phyloP scores from a whole-genome alignment of 2,888 invertebrate genomes.

The Parascotia fuliginaria region DNA sequence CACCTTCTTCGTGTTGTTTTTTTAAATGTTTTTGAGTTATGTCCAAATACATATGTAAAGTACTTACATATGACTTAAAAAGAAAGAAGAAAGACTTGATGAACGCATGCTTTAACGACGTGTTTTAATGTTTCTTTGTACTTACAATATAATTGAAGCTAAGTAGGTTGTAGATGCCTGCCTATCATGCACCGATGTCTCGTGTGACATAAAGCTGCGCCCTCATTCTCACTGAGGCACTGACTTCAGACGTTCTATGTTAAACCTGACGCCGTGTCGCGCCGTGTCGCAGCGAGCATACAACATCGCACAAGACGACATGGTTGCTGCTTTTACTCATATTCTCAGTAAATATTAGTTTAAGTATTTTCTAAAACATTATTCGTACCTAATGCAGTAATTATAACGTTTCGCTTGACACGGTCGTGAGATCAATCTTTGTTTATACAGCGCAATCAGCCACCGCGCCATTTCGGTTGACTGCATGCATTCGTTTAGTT shows the following conservation, averaged over 20 bases:
- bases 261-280: too few relatives aligned
- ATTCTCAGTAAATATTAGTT: neutral
- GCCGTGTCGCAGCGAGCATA: too few relatives aligned
- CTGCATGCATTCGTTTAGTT: slow-evolving; percentile 45
- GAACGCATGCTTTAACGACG: too few relatives aligned
- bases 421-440: slow-evolving; percentile 55
- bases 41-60: too few relatives aligned
- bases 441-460: slow-evolving; percentile 51
- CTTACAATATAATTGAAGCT: neutral
- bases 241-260: neutral
- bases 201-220: neutral
- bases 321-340: neutral
- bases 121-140: too few relatives aligned
- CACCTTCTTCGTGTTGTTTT: too few relatives aligned
- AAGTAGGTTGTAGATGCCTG: neutral
- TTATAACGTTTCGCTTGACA: slow-evolving; percentile 48
- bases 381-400: slow-evolving; percentile 13
- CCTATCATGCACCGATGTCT: neutral
- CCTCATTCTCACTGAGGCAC: neutral
- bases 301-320: too few relatives aligned
- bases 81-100: too few relatives aligned
- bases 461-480: slow-evolving; percentile 48
- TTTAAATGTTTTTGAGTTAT: too few relatives aligned
- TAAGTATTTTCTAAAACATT: neutral
- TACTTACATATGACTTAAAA: too few relatives aligned